These are phyloP conservation scores for Syngnathus acus DNA, from an alignment of 2,797 vertebrate genomes.

Conservation along the genomic window DNA sequence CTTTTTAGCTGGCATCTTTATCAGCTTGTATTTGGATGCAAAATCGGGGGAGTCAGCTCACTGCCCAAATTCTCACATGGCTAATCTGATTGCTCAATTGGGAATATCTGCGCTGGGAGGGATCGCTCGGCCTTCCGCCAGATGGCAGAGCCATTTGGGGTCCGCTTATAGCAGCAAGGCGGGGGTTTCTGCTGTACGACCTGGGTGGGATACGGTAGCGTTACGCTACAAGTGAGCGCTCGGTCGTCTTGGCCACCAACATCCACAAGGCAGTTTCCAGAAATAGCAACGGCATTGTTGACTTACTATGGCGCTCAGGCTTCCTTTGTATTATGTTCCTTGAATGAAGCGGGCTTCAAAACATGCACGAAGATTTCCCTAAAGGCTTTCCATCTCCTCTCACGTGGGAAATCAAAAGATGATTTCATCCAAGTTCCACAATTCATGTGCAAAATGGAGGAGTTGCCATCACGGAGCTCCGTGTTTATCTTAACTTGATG, in stretches of 20 bases:
- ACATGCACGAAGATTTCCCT: slow-evolving; percentile 32
- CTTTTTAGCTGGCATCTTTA: slow-evolving; percentile 6
- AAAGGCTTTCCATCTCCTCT: slow-evolving; percentile 13
- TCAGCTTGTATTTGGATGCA: slow-evolving; percentile 15
- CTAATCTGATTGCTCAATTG: slow-evolving; percentile 13
- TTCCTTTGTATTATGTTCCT: slow-evolving; percentile 47
- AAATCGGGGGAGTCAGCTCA: slow-evolving; percentile 30
- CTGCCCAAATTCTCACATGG: slow-evolving; percentile 14
- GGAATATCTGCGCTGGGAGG: slow-evolving; percentile 31
- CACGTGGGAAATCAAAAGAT: slow-evolving; percentile 10
- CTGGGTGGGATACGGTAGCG: slow-evolving; percentile 34
- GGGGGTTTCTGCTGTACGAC: slow-evolving; percentile 31
- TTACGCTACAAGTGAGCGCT: slow-evolving; percentile 19
- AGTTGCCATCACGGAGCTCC: not conserved
- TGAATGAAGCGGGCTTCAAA: slow-evolving; percentile 35
- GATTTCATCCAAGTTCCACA: slow-evolving; percentile 27
- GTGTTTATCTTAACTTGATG: not conserved
- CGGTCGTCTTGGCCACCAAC: slow-evolving; percentile 38
- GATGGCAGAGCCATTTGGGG: slow-evolving; percentile 50
- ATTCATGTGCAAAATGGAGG: not conserved
- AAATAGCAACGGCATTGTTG: slow-evolving; percentile 49
- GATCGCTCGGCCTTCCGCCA: slow-evolving; percentile 33
- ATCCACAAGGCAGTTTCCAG: slow-evolving; percentile 16
- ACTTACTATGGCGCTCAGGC: slow-evolving; percentile 20
- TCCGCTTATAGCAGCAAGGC: slow-evolving; percentile 48